Evolutionary conservation across 2,888 invertebrate species (phyloP).

Genomic region (Napeogenes sylphis): DNA sequence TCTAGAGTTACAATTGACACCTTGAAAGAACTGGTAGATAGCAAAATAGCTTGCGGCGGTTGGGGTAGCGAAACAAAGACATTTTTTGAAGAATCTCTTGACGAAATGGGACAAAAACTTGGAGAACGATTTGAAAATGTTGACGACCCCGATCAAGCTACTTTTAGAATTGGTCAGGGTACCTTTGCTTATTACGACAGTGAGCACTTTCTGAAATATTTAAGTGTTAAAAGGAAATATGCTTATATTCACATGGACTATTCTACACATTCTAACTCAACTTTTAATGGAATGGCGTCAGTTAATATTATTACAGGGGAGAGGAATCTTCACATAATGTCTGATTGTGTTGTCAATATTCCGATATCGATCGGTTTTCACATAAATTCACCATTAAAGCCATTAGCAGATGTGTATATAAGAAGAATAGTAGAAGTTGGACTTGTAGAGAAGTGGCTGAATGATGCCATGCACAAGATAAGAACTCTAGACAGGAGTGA

Average conservation of each 20-base stretch:
- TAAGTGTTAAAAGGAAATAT: conserved; percentile 78
- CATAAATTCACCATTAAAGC: conserved; percentile 88
- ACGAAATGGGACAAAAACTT: conserved; percentile 81
- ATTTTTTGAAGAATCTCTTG: conserved; percentile 83
- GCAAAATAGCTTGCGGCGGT: conserved; percentile 82
- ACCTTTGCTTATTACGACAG: conserved; percentile 89
- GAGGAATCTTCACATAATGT: conserved; percentile 87
- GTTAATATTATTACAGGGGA: conserved; percentile 39
- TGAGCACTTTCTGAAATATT: conserved; percentile 81
- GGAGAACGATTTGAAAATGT: conserved; percentile 81
- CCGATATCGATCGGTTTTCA: conserved; percentile 89
- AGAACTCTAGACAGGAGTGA: conserved; percentile 76
- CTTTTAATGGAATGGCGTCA: conserved; percentile 39
- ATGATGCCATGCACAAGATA: conserved; percentile 82
- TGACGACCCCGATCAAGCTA: conserved; percentile 79
- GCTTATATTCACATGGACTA: conserved; percentile 41
- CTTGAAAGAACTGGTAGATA: conserved; percentile 81
- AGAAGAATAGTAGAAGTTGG: conserved; percentile 85
- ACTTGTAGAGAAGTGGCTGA: conserved; percentile 86
- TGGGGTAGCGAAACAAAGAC: conserved; percentile 84
- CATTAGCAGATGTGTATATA: conserved; percentile 81
- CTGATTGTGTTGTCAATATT: conserved; percentile 87
- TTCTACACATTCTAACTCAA: conserved; percentile 38
- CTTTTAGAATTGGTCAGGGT: conserved; percentile 82
- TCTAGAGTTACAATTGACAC: conserved; percentile 89